These are phyloP conservation scores for Uloborus diversus DNA, from an alignment of 1,140 invertebrate species.

Conservation along the genomic window DNA sequence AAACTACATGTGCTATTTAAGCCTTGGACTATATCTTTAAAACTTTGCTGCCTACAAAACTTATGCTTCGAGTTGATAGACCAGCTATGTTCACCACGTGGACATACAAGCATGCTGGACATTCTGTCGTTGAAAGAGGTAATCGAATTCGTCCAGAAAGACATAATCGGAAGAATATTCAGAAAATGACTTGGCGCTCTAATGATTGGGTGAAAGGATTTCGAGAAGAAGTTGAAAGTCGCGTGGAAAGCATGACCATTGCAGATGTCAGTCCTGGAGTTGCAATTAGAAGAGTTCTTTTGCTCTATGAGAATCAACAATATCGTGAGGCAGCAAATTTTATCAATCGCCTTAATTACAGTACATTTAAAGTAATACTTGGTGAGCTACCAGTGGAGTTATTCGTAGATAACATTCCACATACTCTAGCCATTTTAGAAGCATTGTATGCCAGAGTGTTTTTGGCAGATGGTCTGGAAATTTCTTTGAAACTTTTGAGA, in stretches of 20 bases:
- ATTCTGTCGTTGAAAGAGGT: slow-evolving; percentile 59
- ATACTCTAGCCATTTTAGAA: slow-evolving; percentile 84
- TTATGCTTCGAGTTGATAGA: slow-evolving; percentile 37
- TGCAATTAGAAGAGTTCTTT: slow-evolving; percentile 71
- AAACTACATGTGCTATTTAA: too few relatives aligned
- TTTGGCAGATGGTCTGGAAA: slow-evolving; percentile 64
- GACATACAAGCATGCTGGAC: slow-evolving; percentile 56
- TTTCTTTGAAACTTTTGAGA: slow-evolving; percentile 69
- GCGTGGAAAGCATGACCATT: slow-evolving; percentile 67
- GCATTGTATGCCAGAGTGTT: slow-evolving; percentile 80
- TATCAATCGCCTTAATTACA: slow-evolving; percentile 76
- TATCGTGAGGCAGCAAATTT: slow-evolving; percentile 82
- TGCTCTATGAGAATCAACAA: slow-evolving; percentile 80
- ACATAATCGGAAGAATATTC: slow-evolving; percentile 61
- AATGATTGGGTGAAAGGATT: slow-evolving; percentile 64
- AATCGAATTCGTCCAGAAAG: slow-evolving; percentile 64
- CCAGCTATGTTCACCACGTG: slow-evolving; percentile 49
- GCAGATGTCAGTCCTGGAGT: slow-evolving; percentile 77
- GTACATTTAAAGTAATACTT: slow-evolving; percentile 76
- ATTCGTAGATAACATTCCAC: slow-evolving; percentile 85
- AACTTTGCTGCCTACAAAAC: neutral
- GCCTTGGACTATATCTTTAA: too few relatives aligned
- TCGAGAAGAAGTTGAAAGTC: slow-evolving; percentile 29
- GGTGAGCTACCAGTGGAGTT: slow-evolving; percentile 85
- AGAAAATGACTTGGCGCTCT: slow-evolving; percentile 65